Evolutionary conservation across 2,797 vertebrate species (phyloP).

Genomic region (Pitangus sulphuratus): DNA sequence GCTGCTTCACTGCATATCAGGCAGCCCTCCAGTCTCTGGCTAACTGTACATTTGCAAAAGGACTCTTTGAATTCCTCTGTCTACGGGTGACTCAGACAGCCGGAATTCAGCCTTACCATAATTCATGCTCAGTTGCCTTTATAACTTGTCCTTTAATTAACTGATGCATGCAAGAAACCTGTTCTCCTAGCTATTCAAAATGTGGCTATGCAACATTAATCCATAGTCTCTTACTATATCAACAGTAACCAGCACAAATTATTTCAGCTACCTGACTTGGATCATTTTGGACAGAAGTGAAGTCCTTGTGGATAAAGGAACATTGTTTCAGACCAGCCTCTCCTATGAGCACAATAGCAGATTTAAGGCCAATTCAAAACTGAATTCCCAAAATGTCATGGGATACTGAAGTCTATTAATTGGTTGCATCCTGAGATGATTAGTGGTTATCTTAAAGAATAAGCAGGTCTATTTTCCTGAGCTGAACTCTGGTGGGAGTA

Average conservation of each 20-base stretch:
- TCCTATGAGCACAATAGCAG: neutral
- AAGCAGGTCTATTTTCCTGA: neutral
- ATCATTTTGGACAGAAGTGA: neutral
- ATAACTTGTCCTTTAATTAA: conserved; percentile 31
- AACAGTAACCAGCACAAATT: conserved; percentile 10
- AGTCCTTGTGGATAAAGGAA: neutral
- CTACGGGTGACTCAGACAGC: neutral
- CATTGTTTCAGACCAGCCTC: neutral
- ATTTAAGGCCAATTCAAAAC: neutral
- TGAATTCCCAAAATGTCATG: neutral
- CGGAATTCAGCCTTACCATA: neutral
- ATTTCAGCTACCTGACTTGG: neutral
- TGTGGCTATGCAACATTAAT: conserved; percentile 12
- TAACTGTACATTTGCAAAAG: neutral
- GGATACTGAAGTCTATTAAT: neutral
- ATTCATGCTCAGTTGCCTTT: conserved; percentile 45
- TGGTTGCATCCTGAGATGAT: neutral
- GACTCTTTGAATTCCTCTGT: neutral
- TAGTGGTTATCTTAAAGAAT: neutral
- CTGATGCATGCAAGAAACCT: conserved; percentile 19
- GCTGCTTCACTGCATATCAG: neutral
- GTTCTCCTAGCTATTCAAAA: conserved; percentile 36
- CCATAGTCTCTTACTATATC: neutral
- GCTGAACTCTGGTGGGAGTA: neutral
- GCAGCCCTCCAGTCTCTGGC: neutral